Percentiles rank a stretch among this genome's conserved stretches.
Conservation (phyloP, 1,140 invertebrate species). For the Diorhabda carinulata region DNA sequence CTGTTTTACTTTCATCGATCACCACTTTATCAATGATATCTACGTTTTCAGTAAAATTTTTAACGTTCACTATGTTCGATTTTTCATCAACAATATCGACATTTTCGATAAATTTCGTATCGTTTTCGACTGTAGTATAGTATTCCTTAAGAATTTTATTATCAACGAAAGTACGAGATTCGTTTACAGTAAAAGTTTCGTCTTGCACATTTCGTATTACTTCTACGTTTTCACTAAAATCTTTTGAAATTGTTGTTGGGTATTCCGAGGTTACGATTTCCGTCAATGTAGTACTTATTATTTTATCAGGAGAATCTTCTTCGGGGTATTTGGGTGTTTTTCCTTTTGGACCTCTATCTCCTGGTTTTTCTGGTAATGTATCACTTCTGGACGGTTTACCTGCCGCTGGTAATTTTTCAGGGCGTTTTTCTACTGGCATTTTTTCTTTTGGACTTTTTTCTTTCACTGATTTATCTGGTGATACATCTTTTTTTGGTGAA, state of each 20-base stretch:
- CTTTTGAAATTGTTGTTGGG: constrained; percentile 25
- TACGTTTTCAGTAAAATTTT: constrained; percentile 23
- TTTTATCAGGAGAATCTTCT: constrained; percentile 3
- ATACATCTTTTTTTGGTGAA: not conserved
- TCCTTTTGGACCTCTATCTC: not conserved
- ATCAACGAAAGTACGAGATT: constrained; percentile 36
- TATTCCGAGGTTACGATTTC: not conserved
- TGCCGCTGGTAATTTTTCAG: constrained; percentile 14
- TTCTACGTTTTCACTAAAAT: constrained; percentile 31
- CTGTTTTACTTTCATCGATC: constrained; percentile 18
- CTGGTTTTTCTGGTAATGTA: not conserved
- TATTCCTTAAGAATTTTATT: constrained; percentile 31
- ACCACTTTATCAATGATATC: constrained; percentile 17
- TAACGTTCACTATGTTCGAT: constrained; percentile 26
- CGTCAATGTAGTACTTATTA: not conserved
- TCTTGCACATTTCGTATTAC: constrained; percentile 29
- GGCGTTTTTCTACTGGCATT: constrained; percentile 1
- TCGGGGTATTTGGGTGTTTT: constrained; percentile 6
- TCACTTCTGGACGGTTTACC: constrained; percentile 7
- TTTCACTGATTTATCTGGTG: not conserved
- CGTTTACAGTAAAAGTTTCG: constrained; percentile 36
- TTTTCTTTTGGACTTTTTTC: not conserved
- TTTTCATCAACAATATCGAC: constrained; percentile 14
- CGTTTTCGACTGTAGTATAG: constrained; percentile 28
- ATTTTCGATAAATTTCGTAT: constrained; percentile 14